These are phyloP conservation scores for Mactromeris polynyma DNA, from an alignment of 2,888 invertebrate species.

Conservation along the genomic window DNA sequence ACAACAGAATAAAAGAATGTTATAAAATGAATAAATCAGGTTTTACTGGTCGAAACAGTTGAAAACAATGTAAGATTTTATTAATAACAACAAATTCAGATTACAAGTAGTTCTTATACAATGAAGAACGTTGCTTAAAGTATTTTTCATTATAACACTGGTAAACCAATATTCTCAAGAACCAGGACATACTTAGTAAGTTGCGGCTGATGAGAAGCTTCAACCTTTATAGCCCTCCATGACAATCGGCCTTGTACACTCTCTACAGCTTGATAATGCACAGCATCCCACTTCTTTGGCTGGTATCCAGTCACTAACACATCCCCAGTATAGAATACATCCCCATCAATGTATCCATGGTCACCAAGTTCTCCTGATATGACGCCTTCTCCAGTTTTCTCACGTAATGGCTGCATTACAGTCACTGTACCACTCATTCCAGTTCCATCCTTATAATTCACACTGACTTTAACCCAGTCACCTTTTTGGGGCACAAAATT, in stretches of 20 bases:
- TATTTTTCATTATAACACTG: no score
- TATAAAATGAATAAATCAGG: no score
- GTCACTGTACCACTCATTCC: slow-evolving; percentile 46
- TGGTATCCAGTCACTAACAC: slow-evolving; percentile 75
- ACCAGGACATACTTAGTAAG: slow-evolving; percentile 50
- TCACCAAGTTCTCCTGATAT: slow-evolving; percentile 75
- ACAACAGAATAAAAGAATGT: no score
- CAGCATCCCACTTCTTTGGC: slow-evolving; percentile 79
- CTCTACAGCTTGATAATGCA: slow-evolving; percentile 80
- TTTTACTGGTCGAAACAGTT: no score
- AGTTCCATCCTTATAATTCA: slow-evolving; percentile 48
- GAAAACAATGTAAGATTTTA: no score
- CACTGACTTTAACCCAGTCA: slow-evolving; percentile 80
- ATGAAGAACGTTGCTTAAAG: no score
- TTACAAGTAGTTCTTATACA: no score
- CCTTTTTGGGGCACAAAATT: slow-evolving; percentile 77
- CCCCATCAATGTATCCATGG: slow-evolving; percentile 84
- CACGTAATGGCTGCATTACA: slow-evolving; percentile 75
- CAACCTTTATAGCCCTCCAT: slow-evolving; percentile 81
- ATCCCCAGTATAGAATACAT: slow-evolving; percentile 77
- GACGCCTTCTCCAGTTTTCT: slow-evolving; percentile 75
- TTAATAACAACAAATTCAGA: no score
- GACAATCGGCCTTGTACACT: slow-evolving; percentile 80
- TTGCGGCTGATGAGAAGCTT: slow-evolving; percentile 60
- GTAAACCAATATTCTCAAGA: no score